Conservation (phyloP, 2,888 invertebrate species). For the Dendrolimus pini region DNA sequence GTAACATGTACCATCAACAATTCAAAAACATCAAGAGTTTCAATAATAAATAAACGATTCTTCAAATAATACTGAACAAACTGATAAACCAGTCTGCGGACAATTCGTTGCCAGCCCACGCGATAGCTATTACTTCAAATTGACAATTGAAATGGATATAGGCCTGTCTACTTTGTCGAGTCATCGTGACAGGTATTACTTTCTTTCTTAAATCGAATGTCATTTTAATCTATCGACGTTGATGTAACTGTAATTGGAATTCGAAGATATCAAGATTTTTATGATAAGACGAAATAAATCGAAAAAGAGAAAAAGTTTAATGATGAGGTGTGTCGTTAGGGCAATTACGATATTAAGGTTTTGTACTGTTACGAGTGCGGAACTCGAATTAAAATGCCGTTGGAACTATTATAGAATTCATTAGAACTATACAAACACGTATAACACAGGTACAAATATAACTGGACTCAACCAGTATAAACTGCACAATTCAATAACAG, state of each 20-base stretch:
- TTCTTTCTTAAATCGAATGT: background rate
- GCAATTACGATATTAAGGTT: background rate
- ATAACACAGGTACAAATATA: too few relatives aligned
- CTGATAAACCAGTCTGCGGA: too few relatives aligned
- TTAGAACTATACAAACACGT: too few relatives aligned
- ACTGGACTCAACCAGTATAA: too few relatives aligned
- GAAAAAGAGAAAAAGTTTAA: background rate
- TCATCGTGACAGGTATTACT: background rate
- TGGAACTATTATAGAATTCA: too few relatives aligned
- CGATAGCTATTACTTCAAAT: background rate
- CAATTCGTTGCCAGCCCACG: background rate
- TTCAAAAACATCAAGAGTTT: too few relatives aligned
- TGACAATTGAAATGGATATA: background rate
- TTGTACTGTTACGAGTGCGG: too few relatives aligned
- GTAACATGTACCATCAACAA: too few relatives aligned
- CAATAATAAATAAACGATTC: too few relatives aligned
- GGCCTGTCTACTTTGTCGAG: background rate
- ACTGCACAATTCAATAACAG: too few relatives aligned
- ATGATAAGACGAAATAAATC: background rate
- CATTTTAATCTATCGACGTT: background rate
- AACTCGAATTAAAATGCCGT: too few relatives aligned
- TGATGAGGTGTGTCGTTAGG: background rate
- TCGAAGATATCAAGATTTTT: background rate
- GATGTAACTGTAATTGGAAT: background rate
- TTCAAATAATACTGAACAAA: too few relatives aligned